Evolutionary conservation across 1,140 invertebrate genomes (phyloP).

Genomic region (Zaprionus vittiger): DNA sequence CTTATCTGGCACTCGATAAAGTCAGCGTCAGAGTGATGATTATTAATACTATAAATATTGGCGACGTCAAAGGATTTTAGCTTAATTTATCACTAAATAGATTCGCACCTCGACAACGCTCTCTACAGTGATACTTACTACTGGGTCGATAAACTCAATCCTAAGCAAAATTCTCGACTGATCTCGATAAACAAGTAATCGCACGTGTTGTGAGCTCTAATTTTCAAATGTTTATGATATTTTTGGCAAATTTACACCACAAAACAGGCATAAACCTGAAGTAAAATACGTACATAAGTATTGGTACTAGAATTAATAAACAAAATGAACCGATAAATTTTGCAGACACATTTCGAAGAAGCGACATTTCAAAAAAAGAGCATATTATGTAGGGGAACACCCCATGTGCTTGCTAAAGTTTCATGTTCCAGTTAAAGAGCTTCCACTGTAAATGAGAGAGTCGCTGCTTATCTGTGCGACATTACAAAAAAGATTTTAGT

Average conservation of each 20-base stretch:
- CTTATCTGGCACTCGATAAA: constrained; percentile 69
- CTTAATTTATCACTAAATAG: constrained; percentile 62
- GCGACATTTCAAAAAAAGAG: not conserved
- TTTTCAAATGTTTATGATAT: not conserved
- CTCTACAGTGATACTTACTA: constrained; percentile 3
- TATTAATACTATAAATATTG: constrained; percentile 81
- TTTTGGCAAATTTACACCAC: not conserved
- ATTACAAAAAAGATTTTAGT: not conserved
- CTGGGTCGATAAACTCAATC: not conserved
- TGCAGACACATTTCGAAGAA: not conserved
- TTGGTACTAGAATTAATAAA: not conserved
- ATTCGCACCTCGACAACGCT: constrained; percentile 22
- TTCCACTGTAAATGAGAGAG: not conserved
- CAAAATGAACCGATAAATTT: not conserved
- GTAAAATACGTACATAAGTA: too few relatives aligned
- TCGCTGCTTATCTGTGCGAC: not conserved
- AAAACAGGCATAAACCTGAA: not conserved
- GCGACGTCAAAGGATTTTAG: constrained; percentile 74
- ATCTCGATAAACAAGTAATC: not conserved
- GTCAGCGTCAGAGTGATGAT: constrained; percentile 55
- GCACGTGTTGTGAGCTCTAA: not conserved
- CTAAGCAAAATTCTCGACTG: not conserved
- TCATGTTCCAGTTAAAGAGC: not conserved
- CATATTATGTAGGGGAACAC: too few relatives aligned
- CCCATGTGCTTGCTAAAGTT: not conserved